phyloP scores from a whole-genome alignment of 2,888 invertebrate genomes.

The Cotesia congregata region DNA sequence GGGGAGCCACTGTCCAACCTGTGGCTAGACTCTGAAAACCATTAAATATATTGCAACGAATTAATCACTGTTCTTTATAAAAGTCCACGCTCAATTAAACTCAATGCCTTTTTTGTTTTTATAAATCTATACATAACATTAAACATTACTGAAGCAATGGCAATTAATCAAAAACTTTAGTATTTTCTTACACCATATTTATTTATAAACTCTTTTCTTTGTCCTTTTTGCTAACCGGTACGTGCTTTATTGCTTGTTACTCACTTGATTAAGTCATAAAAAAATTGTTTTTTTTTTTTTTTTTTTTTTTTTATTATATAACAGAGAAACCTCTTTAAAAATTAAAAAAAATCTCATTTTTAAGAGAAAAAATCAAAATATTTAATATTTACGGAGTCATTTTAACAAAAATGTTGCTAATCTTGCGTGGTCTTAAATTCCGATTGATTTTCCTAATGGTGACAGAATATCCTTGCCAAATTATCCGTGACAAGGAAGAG shows the following conservation, averaged over 20 bases:
- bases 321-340: too few species aligned
- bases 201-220: not conserved
- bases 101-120: constrained; percentile 7
- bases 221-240: too few species aligned
- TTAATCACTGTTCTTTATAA: constrained; percentile 16
- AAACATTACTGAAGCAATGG: not conserved
- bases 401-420: too few species aligned
- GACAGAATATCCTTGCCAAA: not conserved
- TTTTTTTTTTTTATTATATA: too few species aligned
- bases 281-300: too few species aligned
- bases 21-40: constrained; percentile 81
- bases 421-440: too few species aligned
- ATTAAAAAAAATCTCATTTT: too few species aligned
- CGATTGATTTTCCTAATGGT: not conserved
- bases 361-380: too few species aligned
- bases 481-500: constrained; percentile 50
- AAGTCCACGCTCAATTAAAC: not conserved
- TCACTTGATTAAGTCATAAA: too few species aligned
- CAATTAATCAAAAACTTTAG: not conserved
- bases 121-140: not conserved
- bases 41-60: constrained; percentile 33
- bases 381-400: too few species aligned
- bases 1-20: constrained; percentile 80
- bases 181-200: not conserved
- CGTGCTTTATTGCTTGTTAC: too few species aligned